phyloP scores from a whole-genome alignment of 2,888 invertebrate species.

The Bhutanitis thaidina region DNA sequence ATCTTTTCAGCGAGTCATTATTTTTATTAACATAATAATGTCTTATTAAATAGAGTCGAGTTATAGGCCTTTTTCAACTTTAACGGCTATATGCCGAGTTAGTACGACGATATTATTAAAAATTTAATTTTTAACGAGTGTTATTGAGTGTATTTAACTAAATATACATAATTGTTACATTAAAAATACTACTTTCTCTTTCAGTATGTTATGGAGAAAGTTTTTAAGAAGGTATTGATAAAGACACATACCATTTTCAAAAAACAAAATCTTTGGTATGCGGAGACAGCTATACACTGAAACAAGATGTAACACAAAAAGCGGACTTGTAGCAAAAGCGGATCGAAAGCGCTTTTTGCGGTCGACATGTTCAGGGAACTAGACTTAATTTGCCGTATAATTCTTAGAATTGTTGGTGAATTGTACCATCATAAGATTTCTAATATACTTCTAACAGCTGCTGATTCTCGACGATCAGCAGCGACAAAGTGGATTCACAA shows the following conservation, averaged over 20 bases:
- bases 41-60: not conserved
- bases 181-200: slow-evolving; percentile 2
- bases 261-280: not conserved
- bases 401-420: not conserved
- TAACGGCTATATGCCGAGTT: too few relatives aligned
- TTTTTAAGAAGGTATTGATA: not conserved
- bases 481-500: too few relatives aligned
- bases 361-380: slow-evolving; percentile 9
- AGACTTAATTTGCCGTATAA: slow-evolving; percentile 8
- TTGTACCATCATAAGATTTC: too few relatives aligned
- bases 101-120: too few relatives aligned
- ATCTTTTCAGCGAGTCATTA: slow-evolving; percentile 3
- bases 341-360: slow-evolving; percentile 12
- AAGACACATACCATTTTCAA: too few relatives aligned
- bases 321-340: slow-evolving; percentile 4
- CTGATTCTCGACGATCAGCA: too few relatives aligned
- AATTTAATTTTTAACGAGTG: not conserved
- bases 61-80: too few relatives aligned
- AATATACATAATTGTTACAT: not conserved
- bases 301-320: not conserved
- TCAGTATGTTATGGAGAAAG: slow-evolving; percentile 6
- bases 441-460: too few relatives aligned
- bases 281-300: not conserved
- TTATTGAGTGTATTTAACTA: too few relatives aligned
- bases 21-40: too few relatives aligned